Conservation (phyloP, 1,140 invertebrate genomes). For the Atta colombica region DNA sequence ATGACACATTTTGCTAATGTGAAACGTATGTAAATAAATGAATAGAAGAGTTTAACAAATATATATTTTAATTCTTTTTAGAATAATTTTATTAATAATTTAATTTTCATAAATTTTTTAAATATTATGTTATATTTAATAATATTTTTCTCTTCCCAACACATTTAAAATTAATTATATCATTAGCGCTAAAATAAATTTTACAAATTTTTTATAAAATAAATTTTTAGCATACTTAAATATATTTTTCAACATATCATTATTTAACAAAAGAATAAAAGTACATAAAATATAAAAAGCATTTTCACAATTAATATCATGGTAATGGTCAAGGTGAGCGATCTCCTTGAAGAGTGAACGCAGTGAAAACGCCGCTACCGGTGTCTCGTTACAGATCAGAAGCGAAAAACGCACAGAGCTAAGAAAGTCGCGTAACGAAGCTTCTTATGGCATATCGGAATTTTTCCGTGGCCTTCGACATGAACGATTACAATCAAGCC, state of each 20-base stretch:
- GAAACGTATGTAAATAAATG: background rate
- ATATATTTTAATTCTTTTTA: background rate
- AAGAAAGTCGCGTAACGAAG: constrained; percentile 52
- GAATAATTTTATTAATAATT: background rate
- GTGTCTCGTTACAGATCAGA: constrained; percentile 40
- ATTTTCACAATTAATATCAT: constrained; percentile 31
- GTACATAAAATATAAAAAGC: background rate
- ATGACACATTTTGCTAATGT: background rate
- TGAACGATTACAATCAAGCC: constrained; percentile 47
- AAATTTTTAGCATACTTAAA: background rate
- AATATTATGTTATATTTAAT: constrained; percentile 3
- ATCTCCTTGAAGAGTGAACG: constrained; percentile 40
- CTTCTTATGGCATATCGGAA: constrained; percentile 49
- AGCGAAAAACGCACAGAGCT: constrained; percentile 28
- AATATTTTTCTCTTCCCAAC: background rate
- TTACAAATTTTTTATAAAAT: background rate
- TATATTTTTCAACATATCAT: background rate
- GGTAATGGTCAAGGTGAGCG: constrained; percentile 51
- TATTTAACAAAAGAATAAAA: background rate
- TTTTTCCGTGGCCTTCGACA: constrained; percentile 47
- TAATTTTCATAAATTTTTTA: background rate
- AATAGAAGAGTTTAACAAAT: background rate
- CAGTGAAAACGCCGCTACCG: constrained; percentile 31
- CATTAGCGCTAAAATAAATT: constrained; percentile 4
- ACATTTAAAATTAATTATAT: background rate